Evolutionary conservation across 2,113 vertebrate species (phyloP).

Genomic region (Nibea albiflora): DNA sequence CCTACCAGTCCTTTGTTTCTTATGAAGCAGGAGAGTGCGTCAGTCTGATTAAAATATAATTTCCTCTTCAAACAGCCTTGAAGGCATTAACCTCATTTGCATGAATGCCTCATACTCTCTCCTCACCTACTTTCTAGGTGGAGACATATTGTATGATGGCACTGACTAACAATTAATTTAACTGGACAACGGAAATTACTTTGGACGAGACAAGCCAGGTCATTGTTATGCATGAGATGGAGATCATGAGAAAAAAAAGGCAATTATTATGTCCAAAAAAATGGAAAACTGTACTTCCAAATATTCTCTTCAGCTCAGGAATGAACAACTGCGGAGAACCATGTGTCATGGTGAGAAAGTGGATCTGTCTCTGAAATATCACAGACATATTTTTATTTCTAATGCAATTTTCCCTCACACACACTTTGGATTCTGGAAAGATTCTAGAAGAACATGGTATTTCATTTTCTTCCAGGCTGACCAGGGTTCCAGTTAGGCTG

Average conservation of each 20-base stretch:
- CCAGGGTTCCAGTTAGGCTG: not conserved
- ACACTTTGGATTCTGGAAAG: not conserved
- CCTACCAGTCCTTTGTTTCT: slow-evolving; percentile 7
- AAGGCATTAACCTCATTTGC: slow-evolving; percentile 51
- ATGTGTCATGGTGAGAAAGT: not conserved
- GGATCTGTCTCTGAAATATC: not conserved
- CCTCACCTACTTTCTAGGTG: slow-evolving; percentile 25
- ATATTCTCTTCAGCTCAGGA: not conserved
- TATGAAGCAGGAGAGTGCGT: not conserved
- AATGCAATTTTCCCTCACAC: not conserved
- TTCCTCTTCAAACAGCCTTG: slow-evolving; percentile 49
- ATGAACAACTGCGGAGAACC: not conserved
- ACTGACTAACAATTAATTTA: slow-evolving; percentile 53
- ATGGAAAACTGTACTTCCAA: not conserved
- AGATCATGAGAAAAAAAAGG: slow-evolving; percentile 20
- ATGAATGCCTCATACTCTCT: slow-evolving; percentile 12
- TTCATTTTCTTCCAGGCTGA: not conserved
- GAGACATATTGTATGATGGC: slow-evolving; percentile 27
- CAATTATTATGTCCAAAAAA: slow-evolving; percentile 19
- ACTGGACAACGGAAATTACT: slow-evolving; percentile 49
- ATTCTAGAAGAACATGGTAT: not conserved
- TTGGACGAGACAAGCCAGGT: slow-evolving; percentile 29
- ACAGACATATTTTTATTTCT: not conserved
- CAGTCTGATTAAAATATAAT: slow-evolving; percentile 51
- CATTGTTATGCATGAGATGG: slow-evolving; percentile 48